Conservation (phyloP, 2,113 vertebrate species). For the Oryctolagus cuniculus region mOryCun1.1 NC_091438.1:90039501-90040000, state of each 20-base stretch:
- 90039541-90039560: conserved; percentile 50
- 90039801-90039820: neutral
- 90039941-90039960: neutral
- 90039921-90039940: neutral
- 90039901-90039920: neutral
- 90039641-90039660: conserved; percentile 67
- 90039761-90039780: neutral
- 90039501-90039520: conserved; percentile 57
- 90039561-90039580: conserved; percentile 58
- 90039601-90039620: conserved; percentile 65
- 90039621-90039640: conserved; percentile 66
- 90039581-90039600: conserved; percentile 18
- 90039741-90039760: neutral
- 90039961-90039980: neutral
- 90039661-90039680: conserved; percentile 70
- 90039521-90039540: conserved; percentile 59
- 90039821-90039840: neutral
- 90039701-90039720: conserved; percentile 31
- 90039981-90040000: neutral
- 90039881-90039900: neutral
- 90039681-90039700: conserved; percentile 61
- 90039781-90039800: neutral
- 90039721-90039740: conserved; percentile 21
- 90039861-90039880: neutral
- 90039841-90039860: neutral